Percentiles rank a stretch among this genome's conserved stretches.
phyloP scores from a whole-genome alignment of 2,888 invertebrate species.

The Xestoiulus laeticollis region DNA sequence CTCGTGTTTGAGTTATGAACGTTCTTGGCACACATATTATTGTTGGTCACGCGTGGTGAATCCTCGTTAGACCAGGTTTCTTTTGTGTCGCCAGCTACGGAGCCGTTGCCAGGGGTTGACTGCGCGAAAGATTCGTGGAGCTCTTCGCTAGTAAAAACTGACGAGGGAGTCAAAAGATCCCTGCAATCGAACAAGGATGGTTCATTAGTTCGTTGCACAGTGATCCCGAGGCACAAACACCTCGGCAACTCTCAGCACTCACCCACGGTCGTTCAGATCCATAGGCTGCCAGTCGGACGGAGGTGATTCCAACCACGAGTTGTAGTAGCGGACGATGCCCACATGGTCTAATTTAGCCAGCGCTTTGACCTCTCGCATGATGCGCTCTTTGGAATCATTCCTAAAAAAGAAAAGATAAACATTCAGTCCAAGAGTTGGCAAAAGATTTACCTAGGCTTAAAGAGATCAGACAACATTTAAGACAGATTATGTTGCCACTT shows the following conservation, averaged over 20 bases:
- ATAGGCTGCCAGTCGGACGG: constrained; percentile 85
- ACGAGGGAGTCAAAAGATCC: constrained; percentile 43
- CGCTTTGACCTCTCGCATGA: constrained; percentile 93
- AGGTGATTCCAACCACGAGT: constrained; percentile 95
- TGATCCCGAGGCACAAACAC: background rate
- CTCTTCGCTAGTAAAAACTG: constrained; percentile 29
- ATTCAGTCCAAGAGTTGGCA: background rate
- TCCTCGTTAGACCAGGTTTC: background rate
- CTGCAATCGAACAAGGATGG: background rate
- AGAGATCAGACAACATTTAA: too few species aligned
- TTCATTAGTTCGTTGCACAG: background rate
- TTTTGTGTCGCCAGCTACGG: background rate
- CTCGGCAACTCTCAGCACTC: constrained; percentile 53
- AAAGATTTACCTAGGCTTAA: too few species aligned
- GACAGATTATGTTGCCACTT: too few species aligned
- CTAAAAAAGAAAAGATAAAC: constrained; percentile 61
- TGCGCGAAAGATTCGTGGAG: background rate
- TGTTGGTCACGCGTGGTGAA: background rate
- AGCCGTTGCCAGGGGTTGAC: background rate
- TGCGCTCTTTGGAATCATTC: constrained; percentile 82
- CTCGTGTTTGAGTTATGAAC: background rate
- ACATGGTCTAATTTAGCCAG: constrained; percentile 93
- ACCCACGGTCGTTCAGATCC: constrained; percentile 73
- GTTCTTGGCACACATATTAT: background rate
- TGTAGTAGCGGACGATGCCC: constrained; percentile 94